phyloP scores from a whole-genome alignment of 2,113 vertebrate genomes.

The Budorcas taxicolor region DNA sequence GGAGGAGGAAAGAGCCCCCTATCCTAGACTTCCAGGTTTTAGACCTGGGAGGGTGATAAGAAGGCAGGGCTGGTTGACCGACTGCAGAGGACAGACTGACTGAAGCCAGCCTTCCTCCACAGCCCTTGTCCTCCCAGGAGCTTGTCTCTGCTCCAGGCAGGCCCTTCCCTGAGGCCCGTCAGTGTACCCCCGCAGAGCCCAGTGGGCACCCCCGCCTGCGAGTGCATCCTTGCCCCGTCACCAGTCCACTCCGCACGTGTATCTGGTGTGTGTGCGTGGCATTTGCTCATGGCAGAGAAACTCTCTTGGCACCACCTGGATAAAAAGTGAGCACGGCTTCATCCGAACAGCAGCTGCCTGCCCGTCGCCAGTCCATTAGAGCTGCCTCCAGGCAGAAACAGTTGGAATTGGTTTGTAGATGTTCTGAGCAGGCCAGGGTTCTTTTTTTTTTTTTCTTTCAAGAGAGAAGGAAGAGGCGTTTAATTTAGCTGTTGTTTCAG shows the following conservation, averaged over 20 bases:
- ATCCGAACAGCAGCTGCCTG: not conserved
- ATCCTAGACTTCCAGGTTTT: not conserved
- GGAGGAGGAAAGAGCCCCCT: not conserved
- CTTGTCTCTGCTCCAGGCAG: not conserved
- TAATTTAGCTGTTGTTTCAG: not conserved
- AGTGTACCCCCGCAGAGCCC: rapidly evolving
- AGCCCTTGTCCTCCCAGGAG: rapidly evolving
- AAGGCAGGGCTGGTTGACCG: rapidly evolving
- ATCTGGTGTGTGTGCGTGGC: rapidly evolving
- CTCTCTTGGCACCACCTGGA: not conserved
- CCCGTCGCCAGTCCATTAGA: not conserved
- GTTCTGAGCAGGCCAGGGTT: not conserved
- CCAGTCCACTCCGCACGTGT: not conserved
- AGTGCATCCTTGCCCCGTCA: rapidly evolving
- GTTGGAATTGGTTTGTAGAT: not conserved
- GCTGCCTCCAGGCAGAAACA: not conserved
- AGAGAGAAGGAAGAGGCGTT: not conserved
- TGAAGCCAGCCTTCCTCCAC: not conserved
- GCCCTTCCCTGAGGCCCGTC: not conserved
- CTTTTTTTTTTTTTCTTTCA: not conserved
- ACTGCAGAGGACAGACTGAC: not conserved
- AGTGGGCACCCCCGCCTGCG: rapidly evolving
- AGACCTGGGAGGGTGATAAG: not conserved
- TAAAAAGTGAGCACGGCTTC: not conserved
- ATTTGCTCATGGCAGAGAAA: too few species aligned